These are phyloP conservation scores for Microchirus variegatus DNA, from an alignment of 2,797 vertebrate species.

Conservation along the genomic window DNA sequence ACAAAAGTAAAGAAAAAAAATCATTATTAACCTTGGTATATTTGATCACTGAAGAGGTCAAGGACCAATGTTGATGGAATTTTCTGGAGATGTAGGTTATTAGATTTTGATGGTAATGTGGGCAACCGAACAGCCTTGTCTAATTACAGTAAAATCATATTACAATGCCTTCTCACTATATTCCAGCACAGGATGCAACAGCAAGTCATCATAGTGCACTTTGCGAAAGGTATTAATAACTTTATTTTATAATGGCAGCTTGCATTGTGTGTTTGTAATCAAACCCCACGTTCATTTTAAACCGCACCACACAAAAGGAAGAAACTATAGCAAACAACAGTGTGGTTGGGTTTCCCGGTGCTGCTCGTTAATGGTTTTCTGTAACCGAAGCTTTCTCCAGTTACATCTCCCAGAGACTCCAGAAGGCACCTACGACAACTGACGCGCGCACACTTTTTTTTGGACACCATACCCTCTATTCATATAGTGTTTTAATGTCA, in stretches of 20 bases:
- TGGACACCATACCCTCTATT: not conserved
- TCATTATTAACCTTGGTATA: too few relatives aligned
- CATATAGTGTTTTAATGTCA: not conserved
- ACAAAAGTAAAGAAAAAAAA: too few relatives aligned
- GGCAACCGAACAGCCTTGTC: too few relatives aligned
- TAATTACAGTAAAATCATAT: too few relatives aligned
- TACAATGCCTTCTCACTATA: too few relatives aligned
- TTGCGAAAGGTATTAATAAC: too few relatives aligned
- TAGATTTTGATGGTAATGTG: too few relatives aligned
- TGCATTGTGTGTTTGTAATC: constrained; percentile 18
- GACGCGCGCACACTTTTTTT: constrained; percentile 22
- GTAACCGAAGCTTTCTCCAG: constrained; percentile 52
- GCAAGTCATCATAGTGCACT: too few relatives aligned
- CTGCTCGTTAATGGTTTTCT: constrained; percentile 43
- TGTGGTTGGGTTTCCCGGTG: constrained; percentile 34
- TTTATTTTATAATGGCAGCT: not conserved
- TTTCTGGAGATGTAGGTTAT: too few relatives aligned
- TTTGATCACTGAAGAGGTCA: too few relatives aligned
- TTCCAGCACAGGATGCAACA: too few relatives aligned
- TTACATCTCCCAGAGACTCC: constrained; percentile 36
- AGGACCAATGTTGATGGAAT: too few relatives aligned
- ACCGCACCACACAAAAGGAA: not conserved
- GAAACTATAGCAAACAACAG: not conserved
- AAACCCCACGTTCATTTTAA: not conserved
- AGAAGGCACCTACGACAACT: not conserved